Percentiles rank a stretch among this genome's conserved stretches.
Evolutionary conservation across 2,113 vertebrate genomes (phyloP).

Genomic region (Hylia prasina): DNA sequence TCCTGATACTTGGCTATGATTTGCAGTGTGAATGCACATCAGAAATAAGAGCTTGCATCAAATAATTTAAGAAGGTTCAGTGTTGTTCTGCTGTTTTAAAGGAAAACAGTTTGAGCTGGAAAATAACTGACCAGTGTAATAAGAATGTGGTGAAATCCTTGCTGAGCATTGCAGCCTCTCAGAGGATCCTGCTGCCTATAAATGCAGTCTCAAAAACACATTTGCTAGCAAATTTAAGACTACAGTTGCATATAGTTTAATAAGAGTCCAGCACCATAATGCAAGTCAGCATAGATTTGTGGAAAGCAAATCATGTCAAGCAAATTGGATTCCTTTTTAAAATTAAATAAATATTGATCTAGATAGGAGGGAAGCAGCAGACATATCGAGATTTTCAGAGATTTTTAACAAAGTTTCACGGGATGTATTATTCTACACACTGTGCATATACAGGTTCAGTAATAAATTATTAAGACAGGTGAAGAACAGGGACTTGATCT

Average conservation of each 20-base stretch:
- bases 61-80: not conserved
- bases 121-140: not conserved
- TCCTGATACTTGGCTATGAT: not conserved
- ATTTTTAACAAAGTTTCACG: slow-evolving; percentile 29
- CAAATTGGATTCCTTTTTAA: slow-evolving; percentile 64
- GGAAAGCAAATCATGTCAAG: slow-evolving; percentile 60
- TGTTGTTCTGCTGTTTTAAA: not conserved
- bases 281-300: slow-evolving; percentile 44
- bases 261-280: slow-evolving; percentile 34
- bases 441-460: not conserved
- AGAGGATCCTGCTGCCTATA: not conserved
- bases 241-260: slow-evolving; percentile 25
- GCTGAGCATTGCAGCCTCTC: not conserved
- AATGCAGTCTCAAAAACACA: not conserved
- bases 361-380: slow-evolving; percentile 26
- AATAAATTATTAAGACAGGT: slow-evolving; percentile 44
- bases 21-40: not conserved
- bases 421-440: slow-evolving; percentile 37
- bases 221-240: not conserved
- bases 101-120: not conserved
- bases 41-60: not conserved
- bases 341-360: slow-evolving; percentile 71
- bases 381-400: slow-evolving; percentile 37
- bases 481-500: not conserved
- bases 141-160: not conserved